Percentiles rank a stretch among this genome's conserved stretches.
phyloP scores from a whole-genome alignment of 2,797 vertebrate species.

The Pagetopsis macropterus region DNA sequence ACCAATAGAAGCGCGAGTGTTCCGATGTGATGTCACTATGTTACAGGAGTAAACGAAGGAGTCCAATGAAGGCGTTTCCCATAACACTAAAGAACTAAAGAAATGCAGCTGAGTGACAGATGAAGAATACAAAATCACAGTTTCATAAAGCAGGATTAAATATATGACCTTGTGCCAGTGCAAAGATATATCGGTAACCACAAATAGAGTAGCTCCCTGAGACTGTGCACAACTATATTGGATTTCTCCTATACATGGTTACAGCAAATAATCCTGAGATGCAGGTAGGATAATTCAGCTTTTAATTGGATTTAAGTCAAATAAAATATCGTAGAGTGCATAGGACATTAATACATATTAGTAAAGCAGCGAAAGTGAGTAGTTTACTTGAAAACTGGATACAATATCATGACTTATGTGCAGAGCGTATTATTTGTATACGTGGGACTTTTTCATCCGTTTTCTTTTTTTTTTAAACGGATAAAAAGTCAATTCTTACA shows the following conservation, averaged over 20 bases:
- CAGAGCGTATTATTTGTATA: too few relatives aligned
- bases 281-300: conserved; percentile 15
- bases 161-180: conserved; percentile 8
- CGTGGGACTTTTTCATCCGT: too few relatives aligned
- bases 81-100: not conserved
- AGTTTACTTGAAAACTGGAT: conserved; percentile 3
- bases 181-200: conserved; percentile 14
- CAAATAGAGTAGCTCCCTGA: conserved; percentile 12
- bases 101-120: not conserved
- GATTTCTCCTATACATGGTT: conserved; percentile 23
- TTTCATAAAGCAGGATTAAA: conserved; percentile 23
- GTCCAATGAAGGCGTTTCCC: not conserved
- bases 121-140: conserved; percentile 2
- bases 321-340: too few relatives aligned
- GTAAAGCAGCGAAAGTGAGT: conserved; percentile 1
- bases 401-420: not conserved
- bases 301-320: conserved; percentile 58
- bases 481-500: too few relatives aligned
- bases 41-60: too few relatives aligned
- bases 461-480: too few relatives aligned
- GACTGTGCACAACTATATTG: conserved; percentile 17
- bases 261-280: conserved; percentile 10
- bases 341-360: too few relatives aligned
- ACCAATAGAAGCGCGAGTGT: too few relatives aligned
- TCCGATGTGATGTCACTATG: too few relatives aligned